Base-by-base conservation (phyloP, 2,888 invertebrate species). In the Tinea trinotella region DNA sequence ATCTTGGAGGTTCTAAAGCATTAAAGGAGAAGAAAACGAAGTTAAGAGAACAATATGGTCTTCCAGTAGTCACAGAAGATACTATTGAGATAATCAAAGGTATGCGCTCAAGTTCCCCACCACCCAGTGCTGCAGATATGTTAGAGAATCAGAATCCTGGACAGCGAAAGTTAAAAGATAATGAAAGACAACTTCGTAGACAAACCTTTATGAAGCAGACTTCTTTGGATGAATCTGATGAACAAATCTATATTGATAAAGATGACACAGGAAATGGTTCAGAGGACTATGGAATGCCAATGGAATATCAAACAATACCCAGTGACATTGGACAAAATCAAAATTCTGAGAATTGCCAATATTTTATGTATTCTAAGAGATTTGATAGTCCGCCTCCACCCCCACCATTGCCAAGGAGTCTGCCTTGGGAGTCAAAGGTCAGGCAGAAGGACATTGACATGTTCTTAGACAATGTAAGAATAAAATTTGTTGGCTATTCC, bases 371-470 rank as follows among this genome's bases (percentile, higher is more conserved):
- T 57, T 76, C 77, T 52, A 80, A 83, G 62, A 76, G 77, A 55
- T 80, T 77, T 69, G 83, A 85, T 50, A 79, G 83, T 56, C 83
- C 84, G 3, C 82, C 84, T 1, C 83, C 86, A 17, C 81, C 85
- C 7, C 82, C 83, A 17, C 83, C 85, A 0, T 60, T 83, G 7
- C 84, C 87, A 0, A 70, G 84, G 80, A 91, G 94, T 56, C 87
- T 99, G 58, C 98, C 98, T 0, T 99, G 98, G 98, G 91, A 93
- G 60, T 97, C 98, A 0, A 99, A 99, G 89, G 97, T 98, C 10
- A 89, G 97, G 6, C 94, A 95, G 66, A 94, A 93, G 77, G 98
- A 99, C 70, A 91, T 99, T 57, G 97, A 98, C 67, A 89, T 90
- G 69, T 99, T 98, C 75, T 79, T 99, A 60, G 96, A 98, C 67